A percentile compares a stretch with the other conserved stretches of the same genome.
Evolutionary conservation across 2,888 invertebrate species (phyloP).

Genomic region (Diachrysia chrysitis): DNA sequence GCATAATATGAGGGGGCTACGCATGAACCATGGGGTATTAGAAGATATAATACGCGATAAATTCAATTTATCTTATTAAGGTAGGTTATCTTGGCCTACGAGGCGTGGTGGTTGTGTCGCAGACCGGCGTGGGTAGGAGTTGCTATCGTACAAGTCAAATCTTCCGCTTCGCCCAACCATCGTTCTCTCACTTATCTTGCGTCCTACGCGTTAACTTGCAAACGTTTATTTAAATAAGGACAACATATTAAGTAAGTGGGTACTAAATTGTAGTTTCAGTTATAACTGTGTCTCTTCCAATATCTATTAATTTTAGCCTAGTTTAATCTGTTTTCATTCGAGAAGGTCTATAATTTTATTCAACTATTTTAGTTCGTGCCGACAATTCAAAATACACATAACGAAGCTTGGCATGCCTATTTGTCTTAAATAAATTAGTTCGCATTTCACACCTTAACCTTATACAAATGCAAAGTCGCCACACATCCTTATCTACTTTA

Average conservation of each 20-base stretch:
- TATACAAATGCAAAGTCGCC: conserved; percentile 38
- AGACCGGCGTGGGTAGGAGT: conserved; percentile 67
- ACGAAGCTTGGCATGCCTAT: conserved; percentile 26
- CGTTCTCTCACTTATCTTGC: conserved; percentile 56
- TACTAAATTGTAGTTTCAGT: conserved; percentile 41
- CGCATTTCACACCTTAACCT: conserved; percentile 29
- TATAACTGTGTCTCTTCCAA: conserved; percentile 20
- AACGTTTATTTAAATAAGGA: conserved; percentile 54
- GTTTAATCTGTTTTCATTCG: background rate
- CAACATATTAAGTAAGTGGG: conserved; percentile 43
- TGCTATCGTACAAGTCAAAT: conserved; percentile 58
- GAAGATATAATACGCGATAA: conserved; percentile 77
- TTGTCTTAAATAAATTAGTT: conserved; percentile 51
- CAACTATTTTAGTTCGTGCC: conserved; percentile 20
- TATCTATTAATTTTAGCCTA: conserved; percentile 14
- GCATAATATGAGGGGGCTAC: conserved; percentile 69
- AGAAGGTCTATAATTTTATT: conserved; percentile 8
- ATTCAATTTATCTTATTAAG: conserved; percentile 79
- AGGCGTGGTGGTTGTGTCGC: conserved; percentile 66
- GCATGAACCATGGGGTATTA: conserved; percentile 68
- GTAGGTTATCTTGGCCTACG: conserved; percentile 64
- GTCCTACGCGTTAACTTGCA: conserved; percentile 58
- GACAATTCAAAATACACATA: conserved; percentile 23
- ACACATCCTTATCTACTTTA: conserved; percentile 50
- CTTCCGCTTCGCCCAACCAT: conserved; percentile 48